phyloP scores from a whole-genome alignment of 1,140 invertebrate genomes.

The Matsumurasca onukii region DNA sequence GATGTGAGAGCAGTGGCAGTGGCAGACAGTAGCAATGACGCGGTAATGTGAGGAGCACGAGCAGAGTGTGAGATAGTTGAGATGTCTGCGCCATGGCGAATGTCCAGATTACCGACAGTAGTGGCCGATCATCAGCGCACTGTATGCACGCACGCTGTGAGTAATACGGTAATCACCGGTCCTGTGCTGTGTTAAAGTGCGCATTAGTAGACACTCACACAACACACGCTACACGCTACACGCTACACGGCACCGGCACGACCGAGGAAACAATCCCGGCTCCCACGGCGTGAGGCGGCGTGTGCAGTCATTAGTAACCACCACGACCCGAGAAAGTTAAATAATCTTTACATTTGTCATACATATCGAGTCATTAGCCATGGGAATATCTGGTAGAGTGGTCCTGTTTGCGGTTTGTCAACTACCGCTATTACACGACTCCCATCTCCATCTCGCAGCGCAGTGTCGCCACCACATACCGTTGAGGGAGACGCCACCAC shows the following conservation, averaged over 20 bases:
- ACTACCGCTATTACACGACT: background rate
- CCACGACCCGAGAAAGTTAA: background rate
- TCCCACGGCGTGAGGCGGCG: background rate
- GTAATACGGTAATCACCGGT: background rate
- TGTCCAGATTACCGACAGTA: background rate
- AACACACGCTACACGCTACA: background rate
- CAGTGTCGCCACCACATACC: background rate
- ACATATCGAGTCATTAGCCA: background rate
- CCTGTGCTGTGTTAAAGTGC: background rate
- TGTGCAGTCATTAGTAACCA: background rate
- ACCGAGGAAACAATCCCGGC: background rate
- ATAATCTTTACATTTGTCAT: conserved; percentile 1
- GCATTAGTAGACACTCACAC: background rate
- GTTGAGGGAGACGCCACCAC: background rate
- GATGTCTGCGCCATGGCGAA: background rate
- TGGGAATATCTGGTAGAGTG: background rate
- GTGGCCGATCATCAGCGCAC: background rate
- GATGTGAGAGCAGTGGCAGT: too few relatives aligned
- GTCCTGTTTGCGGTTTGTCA: background rate
- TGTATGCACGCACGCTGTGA: background rate
- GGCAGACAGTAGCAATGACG: background rate
- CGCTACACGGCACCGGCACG: background rate
- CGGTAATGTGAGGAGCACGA: background rate
- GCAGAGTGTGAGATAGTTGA: background rate
- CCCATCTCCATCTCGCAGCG: too few relatives aligned